A percentile compares a stretch with the other conserved stretches of the same genome.
Conservation (phyloP, 2,797 vertebrate species). For the Enteromius argenteus region DNA sequence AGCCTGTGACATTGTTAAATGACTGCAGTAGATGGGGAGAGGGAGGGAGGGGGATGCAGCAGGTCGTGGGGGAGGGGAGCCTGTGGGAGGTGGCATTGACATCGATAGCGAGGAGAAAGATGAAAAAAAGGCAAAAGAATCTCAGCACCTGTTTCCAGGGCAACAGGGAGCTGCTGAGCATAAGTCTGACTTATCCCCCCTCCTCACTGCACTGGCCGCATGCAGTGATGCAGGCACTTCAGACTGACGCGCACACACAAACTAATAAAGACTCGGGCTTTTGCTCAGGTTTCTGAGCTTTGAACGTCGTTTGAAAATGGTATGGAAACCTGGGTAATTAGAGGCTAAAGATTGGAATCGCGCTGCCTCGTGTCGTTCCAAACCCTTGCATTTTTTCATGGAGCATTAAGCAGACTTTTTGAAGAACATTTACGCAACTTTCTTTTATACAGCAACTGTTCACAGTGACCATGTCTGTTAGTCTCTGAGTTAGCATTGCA, state of each 20-base stretch:
- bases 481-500: neutral
- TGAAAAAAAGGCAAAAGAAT: constrained; percentile 75
- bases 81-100: constrained; percentile 65
- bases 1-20: constrained; percentile 80
- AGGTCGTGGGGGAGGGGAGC: constrained; percentile 74
- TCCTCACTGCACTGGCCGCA: constrained; percentile 72
- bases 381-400: neutral
- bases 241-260: constrained; percentile 43
- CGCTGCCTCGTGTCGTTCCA: neutral
- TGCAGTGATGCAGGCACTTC: constrained; percentile 65
- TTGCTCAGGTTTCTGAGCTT: constrained; percentile 16
- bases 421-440: constrained; percentile 4
- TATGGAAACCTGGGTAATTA: neutral
- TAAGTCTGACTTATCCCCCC: constrained; percentile 70
- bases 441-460: neutral
- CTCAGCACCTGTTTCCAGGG: constrained; percentile 85
- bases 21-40: constrained; percentile 77
- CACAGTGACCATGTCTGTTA: neutral
- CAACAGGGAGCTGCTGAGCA: constrained; percentile 83
- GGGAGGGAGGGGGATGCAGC: constrained; percentile 69
- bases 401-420: neutral
- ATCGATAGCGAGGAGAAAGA: constrained; percentile 78
- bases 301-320: neutral
- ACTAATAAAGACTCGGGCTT: constrained; percentile 33
- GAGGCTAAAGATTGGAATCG: neutral